A percentile compares a stretch with the other conserved stretches of the same genome.
These are phyloP conservation scores for Polypterus senegalus DNA, from an alignment of 2,113 vertebrate genomes.

Conservation along the genomic window DNA sequence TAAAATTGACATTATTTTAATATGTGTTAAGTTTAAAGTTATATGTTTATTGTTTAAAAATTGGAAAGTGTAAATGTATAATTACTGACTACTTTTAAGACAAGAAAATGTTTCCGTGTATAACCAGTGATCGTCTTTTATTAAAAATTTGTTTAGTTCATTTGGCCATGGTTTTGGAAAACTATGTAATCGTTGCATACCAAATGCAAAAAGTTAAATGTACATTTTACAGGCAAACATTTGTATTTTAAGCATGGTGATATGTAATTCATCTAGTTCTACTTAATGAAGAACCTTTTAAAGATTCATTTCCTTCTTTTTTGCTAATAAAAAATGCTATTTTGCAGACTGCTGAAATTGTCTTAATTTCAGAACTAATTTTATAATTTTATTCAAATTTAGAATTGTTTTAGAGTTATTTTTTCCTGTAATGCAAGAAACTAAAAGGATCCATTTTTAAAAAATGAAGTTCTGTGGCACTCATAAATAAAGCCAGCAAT, in stretches of 20 bases:
- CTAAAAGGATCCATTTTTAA: no score
- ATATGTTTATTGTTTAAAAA: not conserved
- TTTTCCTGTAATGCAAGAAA: no score
- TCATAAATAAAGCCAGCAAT: no score
- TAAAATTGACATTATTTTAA: not conserved
- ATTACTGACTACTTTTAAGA: not conserved
- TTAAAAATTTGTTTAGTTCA: not conserved
- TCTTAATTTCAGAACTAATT: no score
- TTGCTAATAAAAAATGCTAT: slow-evolving; percentile 53
- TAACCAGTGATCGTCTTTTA: not conserved
- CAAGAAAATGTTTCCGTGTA: not conserved
- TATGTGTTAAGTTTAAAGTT: not conserved
- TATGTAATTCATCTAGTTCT: slow-evolving; percentile 37
- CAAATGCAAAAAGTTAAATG: not conserved
- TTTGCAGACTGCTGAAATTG: not conserved
- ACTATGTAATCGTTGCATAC: not conserved
- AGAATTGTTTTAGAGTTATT: no score
- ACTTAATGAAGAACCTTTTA: slow-evolving; percentile 38
- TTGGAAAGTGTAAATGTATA: not conserved
- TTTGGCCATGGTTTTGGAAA: not conserved
- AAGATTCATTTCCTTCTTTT: slow-evolving; percentile 62
- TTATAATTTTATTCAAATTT: no score
- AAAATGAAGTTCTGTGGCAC: no score
- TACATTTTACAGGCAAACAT: not conserved
- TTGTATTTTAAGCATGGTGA: slow-evolving; percentile 9